Base-by-base conservation (phyloP, 2,888 invertebrate genomes). In the Ypsolopha scabrella region DNA sequence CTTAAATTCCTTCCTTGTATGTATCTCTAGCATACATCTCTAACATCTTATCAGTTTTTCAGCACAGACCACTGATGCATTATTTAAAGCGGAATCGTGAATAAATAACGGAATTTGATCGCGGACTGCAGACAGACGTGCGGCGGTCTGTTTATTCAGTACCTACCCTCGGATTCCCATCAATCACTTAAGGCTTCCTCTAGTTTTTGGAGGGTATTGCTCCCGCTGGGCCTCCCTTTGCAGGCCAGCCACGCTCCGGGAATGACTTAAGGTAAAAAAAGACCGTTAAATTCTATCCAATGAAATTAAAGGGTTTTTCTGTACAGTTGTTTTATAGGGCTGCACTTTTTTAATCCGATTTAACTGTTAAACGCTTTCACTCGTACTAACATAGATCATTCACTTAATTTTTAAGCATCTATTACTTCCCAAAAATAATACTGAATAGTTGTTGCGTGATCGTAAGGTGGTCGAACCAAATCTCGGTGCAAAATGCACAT, bases 141-240 rank as follows among this genome's bases (percentile, higher is more conserved):
- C 65, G 69, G 65, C 70, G 76, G 73, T 69, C 67, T 75, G 77
- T 79, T 77, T 77, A 80, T 76, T 73, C 68, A 71, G 60, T 67
- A 65, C 71, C 71, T 72, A 70, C 69, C 64, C 67, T 68, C 65
- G 64, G 67, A 63, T 70, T 67, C 69, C 71, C 81, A 85, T 85
- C 80, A 82, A 85, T 85, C 85, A 83, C 80, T 58, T 61, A 61
- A 60, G 63, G 45, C 44, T 38, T 10, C 39, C 67, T 65, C 69
- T 69, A 63, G 72, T 78, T 82, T 82, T 81, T 79, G 70, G 68
- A 70, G 71, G 68, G 65, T 68, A 74, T 70, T 69, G 68, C 64
- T 71, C 80, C 76, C 80, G 51, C 48, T 68, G 72, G 76, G 70
- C 62, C 50, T 58, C 61, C 63, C 62, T 48, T 53, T 52, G 63